These are phyloP conservation scores for Meleagris gallopavo DNA, from an alignment of 2,113 vertebrate genomes.

Conservation along the genomic window DNA sequence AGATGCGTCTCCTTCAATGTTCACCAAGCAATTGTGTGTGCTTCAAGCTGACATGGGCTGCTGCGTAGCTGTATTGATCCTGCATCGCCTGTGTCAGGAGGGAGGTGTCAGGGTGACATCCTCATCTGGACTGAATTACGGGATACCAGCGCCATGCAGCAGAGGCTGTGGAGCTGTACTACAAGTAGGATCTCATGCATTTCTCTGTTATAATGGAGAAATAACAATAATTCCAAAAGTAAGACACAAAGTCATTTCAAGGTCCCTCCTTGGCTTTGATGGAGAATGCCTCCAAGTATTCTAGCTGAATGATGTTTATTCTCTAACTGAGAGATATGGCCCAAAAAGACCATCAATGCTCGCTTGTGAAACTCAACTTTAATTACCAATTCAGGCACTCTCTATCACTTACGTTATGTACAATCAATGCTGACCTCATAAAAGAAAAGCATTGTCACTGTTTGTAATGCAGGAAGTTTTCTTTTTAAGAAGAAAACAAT, in stretches of 20 bases:
- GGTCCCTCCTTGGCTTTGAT: not conserved
- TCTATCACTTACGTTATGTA: conserved; percentile 15
- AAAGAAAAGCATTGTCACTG: conserved; percentile 1
- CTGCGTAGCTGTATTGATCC: not conserved
- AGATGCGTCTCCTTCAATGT: not conserved
- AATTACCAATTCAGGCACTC: conserved; percentile 63
- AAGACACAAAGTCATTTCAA: not conserved
- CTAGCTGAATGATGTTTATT: conserved; percentile 9
- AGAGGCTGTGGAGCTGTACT: not conserved
- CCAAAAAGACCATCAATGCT: conserved; percentile 65
- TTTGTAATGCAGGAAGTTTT: conserved; percentile 17
- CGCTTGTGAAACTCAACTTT: conserved; percentile 57
- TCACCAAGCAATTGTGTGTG: not conserved
- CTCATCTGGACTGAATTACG: not conserved
- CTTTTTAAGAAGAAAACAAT: conserved; percentile 26
- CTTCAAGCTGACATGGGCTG: not conserved
- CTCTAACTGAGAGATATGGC: conserved; percentile 26
- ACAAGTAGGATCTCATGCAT: not conserved
- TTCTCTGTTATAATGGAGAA: not conserved
- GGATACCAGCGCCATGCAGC: not conserved
- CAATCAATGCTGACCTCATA: conserved; percentile 33
- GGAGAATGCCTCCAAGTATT: not conserved
- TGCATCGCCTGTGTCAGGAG: rapidly evolving
- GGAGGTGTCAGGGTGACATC: not conserved
- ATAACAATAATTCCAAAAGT: not conserved